Percentiles rank a stretch among this genome's conserved stretches.
Evolutionary conservation across 1,140 invertebrate species (phyloP).

Genomic region (Bombus vancouverensis): DNA sequence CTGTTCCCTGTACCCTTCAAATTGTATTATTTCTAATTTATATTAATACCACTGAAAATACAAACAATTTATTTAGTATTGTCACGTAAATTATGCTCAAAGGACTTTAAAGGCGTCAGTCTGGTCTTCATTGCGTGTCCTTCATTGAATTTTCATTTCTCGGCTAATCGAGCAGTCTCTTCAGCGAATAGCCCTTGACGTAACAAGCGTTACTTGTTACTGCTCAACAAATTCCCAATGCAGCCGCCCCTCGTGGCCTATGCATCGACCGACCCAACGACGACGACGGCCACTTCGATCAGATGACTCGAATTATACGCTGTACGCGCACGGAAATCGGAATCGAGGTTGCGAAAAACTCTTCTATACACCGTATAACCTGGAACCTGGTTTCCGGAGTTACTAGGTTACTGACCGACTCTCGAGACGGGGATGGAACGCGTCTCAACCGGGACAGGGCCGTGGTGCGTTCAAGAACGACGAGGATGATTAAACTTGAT

Average conservation of each 20-base stretch:
- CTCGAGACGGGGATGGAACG: not conserved
- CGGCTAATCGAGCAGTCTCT: conserved; percentile 22
- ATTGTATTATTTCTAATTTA: not conserved
- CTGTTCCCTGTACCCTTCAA: not conserved
- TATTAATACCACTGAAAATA: not conserved
- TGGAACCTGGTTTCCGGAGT: not conserved
- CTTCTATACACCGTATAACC: not conserved
- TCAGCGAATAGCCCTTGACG: conserved; percentile 25
- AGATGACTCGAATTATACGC: conserved; percentile 1
- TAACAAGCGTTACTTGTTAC: conserved; percentile 23
- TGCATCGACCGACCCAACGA: not conserved
- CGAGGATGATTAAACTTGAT: not conserved
- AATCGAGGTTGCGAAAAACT: conserved; percentile 28
- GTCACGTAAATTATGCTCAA: not conserved
- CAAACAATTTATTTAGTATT: not conserved
- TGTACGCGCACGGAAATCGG: not conserved
- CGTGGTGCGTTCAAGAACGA: not conserved
- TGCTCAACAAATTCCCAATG: conserved; percentile 31
- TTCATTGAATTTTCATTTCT: conserved; percentile 30
- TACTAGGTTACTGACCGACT: conserved; percentile 17
- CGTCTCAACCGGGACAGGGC: too few relatives aligned
- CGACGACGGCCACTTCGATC: conserved; percentile 16
- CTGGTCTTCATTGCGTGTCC: not conserved
- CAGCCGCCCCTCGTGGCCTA: not conserved
- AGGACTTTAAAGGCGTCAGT: not conserved